Evolutionary conservation across 2,888 invertebrate genomes (phyloP), one percentile per base, ranked within the genome.

Genomic region (Harpalus rubripes): DNA sequence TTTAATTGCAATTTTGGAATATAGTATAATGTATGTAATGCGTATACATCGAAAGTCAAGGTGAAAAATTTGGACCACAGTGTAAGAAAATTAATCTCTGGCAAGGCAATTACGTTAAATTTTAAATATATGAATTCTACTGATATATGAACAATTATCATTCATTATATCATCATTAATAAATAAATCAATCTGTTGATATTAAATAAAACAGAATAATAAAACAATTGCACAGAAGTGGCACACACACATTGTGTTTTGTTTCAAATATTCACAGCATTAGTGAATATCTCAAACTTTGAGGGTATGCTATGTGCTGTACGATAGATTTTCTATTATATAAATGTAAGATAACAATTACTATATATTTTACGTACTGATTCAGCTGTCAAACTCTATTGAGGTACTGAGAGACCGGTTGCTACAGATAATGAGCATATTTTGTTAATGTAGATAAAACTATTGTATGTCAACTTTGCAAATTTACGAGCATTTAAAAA

Each of bases 141-240:
- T 58, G 80, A 72, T 85, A 74, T 41, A 74, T 74, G 72, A 74
- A 74, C 6, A 74, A 22, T 63, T 85, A 85, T 85, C 84, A 85
- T 44, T 44, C n/a, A n/a, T n/a, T n/a, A 44, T 44, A 44, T 44
- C 84, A 81, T n/a, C n/a, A n/a, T n/a, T 79, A 79, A 78, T 84
- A 80, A 68, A 85, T 85, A 52, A 87, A 87, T 86, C 86, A 87
- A 86, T 87, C 86, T 87, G 86, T 86, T 86, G 85, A 86, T 81
- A 86, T 84, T 86, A 87, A 87, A 86, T 85, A 86, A 86, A 86
- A 86, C 86, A 86, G 56, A 85, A 80, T 85, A 84, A 87, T 87
- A 85, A 88, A 89, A 89, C 87, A 90, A 90, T 90, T 91, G 90
- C 90, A 91, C 90, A 89, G 87, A 89, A 88, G 90, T 90, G 89